Evolutionary conservation across 2,113 vertebrate species (phyloP), one percentile per base, ranked within the genome.

Genomic region (Fukomys damarensis): DNA sequence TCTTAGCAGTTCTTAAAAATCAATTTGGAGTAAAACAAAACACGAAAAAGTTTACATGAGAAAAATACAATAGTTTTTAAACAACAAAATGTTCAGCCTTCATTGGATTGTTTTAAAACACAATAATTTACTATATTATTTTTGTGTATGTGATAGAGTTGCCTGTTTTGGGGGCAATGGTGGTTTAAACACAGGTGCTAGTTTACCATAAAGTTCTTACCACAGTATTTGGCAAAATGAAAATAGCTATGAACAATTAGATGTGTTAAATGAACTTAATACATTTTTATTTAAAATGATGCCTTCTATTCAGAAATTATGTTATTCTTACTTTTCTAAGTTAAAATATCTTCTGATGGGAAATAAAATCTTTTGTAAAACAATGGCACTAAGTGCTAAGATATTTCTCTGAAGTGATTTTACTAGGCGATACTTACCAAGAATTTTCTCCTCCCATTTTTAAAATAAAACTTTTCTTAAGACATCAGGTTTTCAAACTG

Each of bases 321-420:
- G 20, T 24, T 72, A 24, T 61, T 87, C 22, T 16, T 38, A 88
- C 28, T 70, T 74, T 90, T 87, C 43, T 79, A 94, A 89, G 61
- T 82, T 41, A 89, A 92, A 93, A 49, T 22, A 83, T 35, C 3
- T 90, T 94, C 87, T 52, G n/a, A n/a, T 83, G 61, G 72, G 96
- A 93, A 91, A 63, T 22, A 46, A 93, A 88, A 81, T 3, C 52
- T 61, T 72, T 82, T 49, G 1, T 76, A 77, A 81, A 86, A 63
- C 61, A 93, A 41, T 82, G 17, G 6, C 65, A 90, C 24, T 22
- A 65, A 43, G 24, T n/a, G 68, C 16, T 70, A 90, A 63, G 38
- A 65, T 90, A 63, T 68, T 82, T 61, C 30, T 49, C 41, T 77
- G 8, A 86, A 90, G 41, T 74, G 28, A 91, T 59, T 93, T 38